phyloP scores from a whole-genome alignment of 2,888 invertebrate genomes.

The Dryomyza anilis region DNA sequence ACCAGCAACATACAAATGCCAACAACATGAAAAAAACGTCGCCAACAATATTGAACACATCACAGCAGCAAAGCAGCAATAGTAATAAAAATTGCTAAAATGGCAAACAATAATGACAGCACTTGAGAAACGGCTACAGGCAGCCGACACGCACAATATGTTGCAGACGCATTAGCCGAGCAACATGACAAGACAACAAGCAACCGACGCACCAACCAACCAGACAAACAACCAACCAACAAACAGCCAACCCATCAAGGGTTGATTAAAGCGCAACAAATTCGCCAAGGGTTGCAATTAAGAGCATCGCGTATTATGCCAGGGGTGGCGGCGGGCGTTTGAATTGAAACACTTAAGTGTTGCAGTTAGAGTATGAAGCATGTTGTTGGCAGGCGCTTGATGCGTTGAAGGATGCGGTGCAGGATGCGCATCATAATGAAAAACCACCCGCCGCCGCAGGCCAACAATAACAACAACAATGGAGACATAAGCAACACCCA shows the following conservation, averaged over 20 bases:
- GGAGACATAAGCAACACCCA: conserved; percentile 19
- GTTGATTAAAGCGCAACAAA: neutral
- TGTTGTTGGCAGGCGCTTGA: neutral
- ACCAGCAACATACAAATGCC: conserved; percentile 1
- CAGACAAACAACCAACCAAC: conserved; percentile 1
- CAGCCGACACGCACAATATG: conserved; percentile 18
- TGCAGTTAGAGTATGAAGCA: neutral
- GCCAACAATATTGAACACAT: conserved; percentile 44
- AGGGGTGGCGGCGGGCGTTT: neutral
- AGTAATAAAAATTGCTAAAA: conserved; percentile 24
- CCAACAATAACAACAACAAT: conserved; percentile 20
- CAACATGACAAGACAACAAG: neutral
- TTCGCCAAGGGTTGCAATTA: conserved; percentile 2
- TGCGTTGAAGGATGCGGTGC: neutral
- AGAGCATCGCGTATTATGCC: neutral
- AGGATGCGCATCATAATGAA: neutral
- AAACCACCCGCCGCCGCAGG: conserved; percentile 5
- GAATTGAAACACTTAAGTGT: conserved; percentile 8
- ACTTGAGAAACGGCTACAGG: neutral
- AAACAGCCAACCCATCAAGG: conserved; percentile 10
- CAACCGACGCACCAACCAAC: conserved; percentile 3
- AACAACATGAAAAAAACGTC: conserved; percentile 24
- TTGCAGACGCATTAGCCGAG: conserved; percentile 19
- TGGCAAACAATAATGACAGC: conserved; percentile 21
- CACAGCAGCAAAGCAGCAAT: no score